phyloP scores from a whole-genome alignment of 2,797 vertebrate species.

The Alauda arvensis region DNA sequence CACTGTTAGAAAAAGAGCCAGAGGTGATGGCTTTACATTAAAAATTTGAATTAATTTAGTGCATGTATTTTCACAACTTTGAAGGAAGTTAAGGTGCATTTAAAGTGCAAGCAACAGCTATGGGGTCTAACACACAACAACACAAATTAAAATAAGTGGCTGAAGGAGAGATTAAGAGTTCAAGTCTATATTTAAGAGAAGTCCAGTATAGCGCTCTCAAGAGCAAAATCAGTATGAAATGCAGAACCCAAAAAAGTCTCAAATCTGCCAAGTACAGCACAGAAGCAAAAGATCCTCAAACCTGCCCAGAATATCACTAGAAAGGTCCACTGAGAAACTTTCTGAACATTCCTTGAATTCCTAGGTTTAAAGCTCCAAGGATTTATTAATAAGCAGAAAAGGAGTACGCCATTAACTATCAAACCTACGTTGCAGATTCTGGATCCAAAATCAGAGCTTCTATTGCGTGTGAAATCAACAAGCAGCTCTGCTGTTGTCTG shows the following conservation, averaged over 20 bases:
- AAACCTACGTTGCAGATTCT: conserved; percentile 87
- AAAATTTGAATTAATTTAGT: background rate
- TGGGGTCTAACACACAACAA: background rate
- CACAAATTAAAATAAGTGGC: background rate
- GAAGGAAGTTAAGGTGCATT: background rate
- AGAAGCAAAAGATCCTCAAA: background rate
- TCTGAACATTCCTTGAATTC: background rate
- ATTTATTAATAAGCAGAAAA: background rate
- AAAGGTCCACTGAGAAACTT: background rate
- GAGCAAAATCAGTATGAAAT: background rate
- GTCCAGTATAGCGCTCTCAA: background rate
- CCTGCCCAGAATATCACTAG: background rate
- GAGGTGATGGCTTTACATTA: background rate
- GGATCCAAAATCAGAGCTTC: conserved; percentile 95
- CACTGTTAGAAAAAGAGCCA: background rate
- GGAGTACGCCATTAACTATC: background rate
- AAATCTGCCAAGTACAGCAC: background rate
- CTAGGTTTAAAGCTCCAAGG: background rate
- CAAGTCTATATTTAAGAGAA: background rate
- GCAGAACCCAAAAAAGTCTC: background rate
- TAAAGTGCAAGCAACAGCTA: background rate
- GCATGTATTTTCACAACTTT: background rate
- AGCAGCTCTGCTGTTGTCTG: conserved; percentile 96
- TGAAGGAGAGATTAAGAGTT: background rate
- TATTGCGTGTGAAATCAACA: conserved; percentile 91